Evolutionary conservation across 1,140 invertebrate genomes (phyloP), one percentile per base, ranked within the genome.

Genomic region (Nymphalis io): DNA sequence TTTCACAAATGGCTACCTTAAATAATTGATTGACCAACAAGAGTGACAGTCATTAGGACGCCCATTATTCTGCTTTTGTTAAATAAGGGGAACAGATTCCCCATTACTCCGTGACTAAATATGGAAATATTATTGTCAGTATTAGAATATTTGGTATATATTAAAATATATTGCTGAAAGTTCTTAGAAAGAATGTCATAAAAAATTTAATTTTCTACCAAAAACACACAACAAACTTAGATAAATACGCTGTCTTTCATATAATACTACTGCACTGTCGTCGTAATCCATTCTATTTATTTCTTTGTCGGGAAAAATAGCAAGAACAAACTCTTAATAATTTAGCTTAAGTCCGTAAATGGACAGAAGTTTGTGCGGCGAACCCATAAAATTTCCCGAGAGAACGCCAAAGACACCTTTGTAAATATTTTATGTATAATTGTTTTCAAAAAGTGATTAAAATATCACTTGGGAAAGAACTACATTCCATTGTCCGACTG

Each of bases 371-470:
- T 62, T 62, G 46, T 53, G 46, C 27, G 44, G 60, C 46, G 33
- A 39, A 33, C 44, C 44, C 46, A 53, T 63, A 63, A 63, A 46
- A 63, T 63, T 63, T 63, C 46, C 60, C 27, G 46, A 23, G 60
- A 63, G 60, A 38, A 63, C 60, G 46, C n/a, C 23, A 51, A 8
- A 53, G 48, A 63, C 60, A 53, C 46, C 18, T 63, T 39, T 63
- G 46, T 51, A 33, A 51, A 51, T 62, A 62, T 62, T 51, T 62
- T 62, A 51, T 51, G 18, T 48, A 33, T 62, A 62, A 48, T 61
- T 62, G 23, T 38, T 62, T 62, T 62, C 10, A 38, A 62, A 62
- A 62, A 62, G 44, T 62, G n/a, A 51, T 62, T 51, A 62, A 51
- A 51, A 51, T 51, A 20, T 6, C 11, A 51, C 10, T 51, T 51